These are phyloP conservation scores for Pipistrellus nathusii DNA, from an alignment of 2,797 vertebrate species.

Conservation along the genomic window DNA sequence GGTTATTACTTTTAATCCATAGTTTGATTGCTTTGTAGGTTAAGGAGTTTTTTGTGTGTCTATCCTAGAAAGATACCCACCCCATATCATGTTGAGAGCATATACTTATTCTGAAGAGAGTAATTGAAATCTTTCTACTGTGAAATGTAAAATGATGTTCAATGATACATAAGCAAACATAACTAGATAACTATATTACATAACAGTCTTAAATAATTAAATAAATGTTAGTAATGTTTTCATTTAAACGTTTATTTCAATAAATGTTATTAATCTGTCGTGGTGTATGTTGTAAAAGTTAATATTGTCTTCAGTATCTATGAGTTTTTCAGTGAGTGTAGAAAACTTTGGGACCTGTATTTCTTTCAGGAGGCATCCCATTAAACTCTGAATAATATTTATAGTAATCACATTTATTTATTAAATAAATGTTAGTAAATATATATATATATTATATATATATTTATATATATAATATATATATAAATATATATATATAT, in stretches of 20 bases:
- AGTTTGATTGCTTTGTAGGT: not conserved
- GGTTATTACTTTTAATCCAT: not conserved
- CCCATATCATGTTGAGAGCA: not conserved
- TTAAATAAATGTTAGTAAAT: not conserved
- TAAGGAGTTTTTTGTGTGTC: not conserved
- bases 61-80: not conserved
- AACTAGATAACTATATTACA: not conserved
- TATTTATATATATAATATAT: not conserved
- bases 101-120: not conserved
- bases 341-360: too few species aligned
- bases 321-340: too few species aligned
- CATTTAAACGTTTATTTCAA: too few species aligned
- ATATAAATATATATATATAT: not conserved
- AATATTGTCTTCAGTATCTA: too few species aligned
- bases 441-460: not conserved
- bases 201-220: not conserved
- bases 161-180: not conserved
- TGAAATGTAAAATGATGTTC: conserved; percentile 19
- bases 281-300: too few species aligned
- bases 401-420: too few species aligned
- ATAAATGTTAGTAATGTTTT: not conserved
- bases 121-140: not conserved
- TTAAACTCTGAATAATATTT: too few species aligned
- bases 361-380: too few species aligned
- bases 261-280: too few species aligned